Percentiles rank a stretch among this genome's conserved stretches.
Conservation (phyloP, 1,140 invertebrate species). For the Oryctes rhinoceros region DNA sequence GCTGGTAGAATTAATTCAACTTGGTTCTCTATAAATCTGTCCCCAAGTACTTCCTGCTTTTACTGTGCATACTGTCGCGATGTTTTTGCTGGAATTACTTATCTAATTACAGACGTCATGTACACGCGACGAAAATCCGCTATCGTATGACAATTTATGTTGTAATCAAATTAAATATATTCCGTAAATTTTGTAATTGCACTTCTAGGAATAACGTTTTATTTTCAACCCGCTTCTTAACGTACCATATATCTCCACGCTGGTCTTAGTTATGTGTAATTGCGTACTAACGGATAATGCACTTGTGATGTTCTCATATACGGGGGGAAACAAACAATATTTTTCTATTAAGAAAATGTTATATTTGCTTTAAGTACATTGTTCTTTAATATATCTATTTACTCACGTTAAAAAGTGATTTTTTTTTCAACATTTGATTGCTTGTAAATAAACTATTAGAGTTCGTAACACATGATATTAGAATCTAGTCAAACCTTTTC, state of each 20-base stretch:
- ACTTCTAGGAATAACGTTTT: background rate
- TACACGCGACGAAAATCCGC: background rate
- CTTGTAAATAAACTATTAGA: too few species aligned
- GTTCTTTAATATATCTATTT: too few species aligned
- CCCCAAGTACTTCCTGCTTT: background rate
- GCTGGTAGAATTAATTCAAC: background rate
- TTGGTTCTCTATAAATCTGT: background rate
- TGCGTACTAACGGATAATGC: too few species aligned
- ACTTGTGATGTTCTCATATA: too few species aligned
- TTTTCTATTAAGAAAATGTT: too few species aligned
- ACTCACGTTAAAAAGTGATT: too few species aligned
- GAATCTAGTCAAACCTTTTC: too few species aligned
- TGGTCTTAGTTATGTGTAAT: slow-evolving; percentile 46
- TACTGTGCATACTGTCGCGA: background rate
- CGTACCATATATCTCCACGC: background rate
- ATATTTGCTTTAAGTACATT: too few species aligned
- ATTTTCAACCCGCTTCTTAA: background rate
- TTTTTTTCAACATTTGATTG: too few species aligned
- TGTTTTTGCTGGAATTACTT: background rate
- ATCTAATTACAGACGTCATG: slow-evolving; percentile 4
- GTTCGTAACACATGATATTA: too few species aligned
- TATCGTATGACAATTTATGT: slow-evolving; percentile 18
- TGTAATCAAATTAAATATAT: background rate
- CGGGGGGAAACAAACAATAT: too few species aligned
- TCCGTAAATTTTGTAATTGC: background rate